Base-by-base conservation (phyloP, 2,797 vertebrate species). In the Vultur gryphus region DNA sequence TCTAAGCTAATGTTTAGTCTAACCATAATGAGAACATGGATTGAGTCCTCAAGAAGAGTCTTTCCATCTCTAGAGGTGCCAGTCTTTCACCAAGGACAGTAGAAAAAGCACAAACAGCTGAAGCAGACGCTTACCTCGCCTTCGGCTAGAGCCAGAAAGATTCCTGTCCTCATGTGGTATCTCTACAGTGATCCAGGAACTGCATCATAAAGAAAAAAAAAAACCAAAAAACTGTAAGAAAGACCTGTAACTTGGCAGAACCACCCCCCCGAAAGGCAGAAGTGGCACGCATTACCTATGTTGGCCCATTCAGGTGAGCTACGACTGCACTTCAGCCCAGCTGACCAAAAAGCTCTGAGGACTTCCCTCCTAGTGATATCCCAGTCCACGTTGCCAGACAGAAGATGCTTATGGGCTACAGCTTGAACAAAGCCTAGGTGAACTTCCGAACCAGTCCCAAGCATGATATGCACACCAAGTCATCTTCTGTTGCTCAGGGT, bases 141-240 rank as follows among this genome's bases (percentile, higher is more conserved):
- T 49, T 62, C 1, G 0, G 15, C 33, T 62, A 41, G 44, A 93
- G 76, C 15, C 54, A 83, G 33, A 31, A 65, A 33, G 23, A 67
- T 35, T 59, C 39, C 13, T n/a, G 4, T 54, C n/a, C 46, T 92
- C 23, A 11, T 33, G 15, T 23, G n/a, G 24, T 25, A 33, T 21
- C 71, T 18, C 57, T 26, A 31, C 25, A n/a, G 3, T 1, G 6
- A 64, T 14, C 31, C 70, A 83, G 58, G 3, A 46, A 23, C 52
- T 31, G 14, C n/a, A 49, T 7, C 51, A 46, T 3, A 37, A 55
- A 73, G 3, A 6, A 35, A 29, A 16, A 35, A 29, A 16, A 72
- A 33, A 5, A 0, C 0, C 11, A 26, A 29, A 35, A 41, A 64
- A 28, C 7, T 2, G 0, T 11, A 3, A 41, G 39, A 39, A 1